Evolutionary conservation across 2,797 vertebrate species (phyloP), one percentile per base, ranked within the genome.

Genomic region (Peromyscus nudipes): DNA sequence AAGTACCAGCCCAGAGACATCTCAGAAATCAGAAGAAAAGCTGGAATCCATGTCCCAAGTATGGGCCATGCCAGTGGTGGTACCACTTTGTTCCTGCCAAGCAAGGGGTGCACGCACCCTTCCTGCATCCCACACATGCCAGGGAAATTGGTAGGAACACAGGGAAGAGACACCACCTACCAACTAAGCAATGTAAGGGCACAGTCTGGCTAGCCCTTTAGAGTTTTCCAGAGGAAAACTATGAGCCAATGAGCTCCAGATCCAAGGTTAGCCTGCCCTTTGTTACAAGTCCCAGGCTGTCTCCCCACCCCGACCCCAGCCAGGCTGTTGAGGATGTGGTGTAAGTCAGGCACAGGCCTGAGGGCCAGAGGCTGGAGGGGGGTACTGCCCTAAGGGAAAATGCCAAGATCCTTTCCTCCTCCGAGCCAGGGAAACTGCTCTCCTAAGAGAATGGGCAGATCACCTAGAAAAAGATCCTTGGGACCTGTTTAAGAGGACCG

Each of bases 51-150:
- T 12, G 13, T 27, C 69, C 65, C 55, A 69, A 12, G 27, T 1
- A 2, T 23, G 60, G 65, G 13, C 64, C 17, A 0, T 9, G 4
- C 82, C 0, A 0, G 14, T 21, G 2, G 1, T 21, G 0, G 0
- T 6, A 52, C 60, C n/a, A 29, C 69, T 7, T 7, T 37, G 71
- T 82, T 79, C 81, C 90, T 34, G 49, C 57, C 27, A 40, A 34
- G 9, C 0, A 4, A 46, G 6, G 11, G 3, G 25, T 3, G 34
- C 57, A 43, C 25, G 4, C 11, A 40, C 27, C 34, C 29, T 43
- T 55, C 55, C 65, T 84, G n/a, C 13, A 2, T 23, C 71, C 55
- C 73, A 31, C 16, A 46, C n/a, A 16, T 27, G 27, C 23, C 46
- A 46, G 34, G 87, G 60, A 89, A 89, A 81, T 37, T 62, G 75